Conservation (phyloP, 2,113 vertebrate genomes). For the Thamnophis sirtalis region DNA sequence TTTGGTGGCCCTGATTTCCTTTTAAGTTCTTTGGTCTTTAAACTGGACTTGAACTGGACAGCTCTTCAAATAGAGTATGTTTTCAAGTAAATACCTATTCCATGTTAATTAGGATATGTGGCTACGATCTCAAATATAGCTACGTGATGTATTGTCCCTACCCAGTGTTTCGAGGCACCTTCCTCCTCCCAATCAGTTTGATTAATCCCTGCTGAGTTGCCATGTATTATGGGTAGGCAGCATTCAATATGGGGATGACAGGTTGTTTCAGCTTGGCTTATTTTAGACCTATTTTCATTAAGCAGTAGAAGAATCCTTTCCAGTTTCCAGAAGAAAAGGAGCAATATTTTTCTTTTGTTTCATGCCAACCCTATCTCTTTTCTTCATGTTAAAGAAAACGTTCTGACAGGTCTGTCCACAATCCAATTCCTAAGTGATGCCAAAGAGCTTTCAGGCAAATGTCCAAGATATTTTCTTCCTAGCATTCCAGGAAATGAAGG, state of each 20-base stretch:
- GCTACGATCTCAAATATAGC: neutral
- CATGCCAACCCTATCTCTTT: conserved; percentile 50
- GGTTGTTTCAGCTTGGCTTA: neutral
- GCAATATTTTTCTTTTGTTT: neutral
- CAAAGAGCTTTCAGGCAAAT: conserved; percentile 53
- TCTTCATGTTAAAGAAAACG: conserved; percentile 47
- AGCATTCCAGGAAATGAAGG: conserved; percentile 53
- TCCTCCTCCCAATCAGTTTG: too few relatives aligned
- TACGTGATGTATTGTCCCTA: neutral
- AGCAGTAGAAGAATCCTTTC: conserved; percentile 40
- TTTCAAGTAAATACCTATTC: neutral
- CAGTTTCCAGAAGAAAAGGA: conserved; percentile 44
- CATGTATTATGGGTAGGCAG: neutral
- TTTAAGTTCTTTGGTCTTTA: neutral
- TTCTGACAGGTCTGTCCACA: conserved; percentile 40
- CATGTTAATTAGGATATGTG: neutral
- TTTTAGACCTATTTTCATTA: neutral
- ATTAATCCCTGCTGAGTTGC: neutral
- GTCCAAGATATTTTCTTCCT: conserved; percentile 58
- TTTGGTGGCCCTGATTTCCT: neutral
- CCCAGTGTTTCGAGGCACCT: neutral
- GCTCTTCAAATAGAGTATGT: neutral
- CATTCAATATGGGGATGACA: neutral
- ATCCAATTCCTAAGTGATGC: conserved; percentile 47
- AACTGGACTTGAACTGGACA: neutral